A percentile compares a stretch with the other conserved stretches of the same genome.
Conservation (phyloP, 2,888 invertebrate species). For the Drosophila villosipedis region DNA sequence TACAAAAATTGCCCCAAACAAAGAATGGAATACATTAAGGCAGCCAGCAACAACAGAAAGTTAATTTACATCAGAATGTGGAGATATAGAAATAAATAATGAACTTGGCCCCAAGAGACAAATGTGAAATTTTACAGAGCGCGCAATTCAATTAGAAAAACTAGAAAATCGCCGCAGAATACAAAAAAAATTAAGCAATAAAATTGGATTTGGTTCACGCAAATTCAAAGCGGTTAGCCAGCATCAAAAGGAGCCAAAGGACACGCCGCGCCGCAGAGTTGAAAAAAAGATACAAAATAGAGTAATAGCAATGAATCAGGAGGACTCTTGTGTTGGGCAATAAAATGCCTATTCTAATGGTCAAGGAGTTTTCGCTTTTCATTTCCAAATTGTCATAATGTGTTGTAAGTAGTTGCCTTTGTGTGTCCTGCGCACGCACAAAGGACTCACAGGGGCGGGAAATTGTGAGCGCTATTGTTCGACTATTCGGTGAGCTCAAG, state of each 20-base stretch:
- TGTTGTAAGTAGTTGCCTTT: conserved; percentile 77
- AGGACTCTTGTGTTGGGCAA: conserved; percentile 48
- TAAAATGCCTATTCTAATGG: conserved; percentile 63
- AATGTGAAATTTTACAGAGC: conserved; percentile 82
- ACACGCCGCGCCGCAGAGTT: conserved; percentile 45
- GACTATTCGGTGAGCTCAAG: conserved; percentile 47
- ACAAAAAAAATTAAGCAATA: conserved; percentile 85
- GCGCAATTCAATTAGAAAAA: conserved; percentile 71
- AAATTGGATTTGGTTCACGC: conserved; percentile 85
- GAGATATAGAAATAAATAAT: conserved; percentile 73
- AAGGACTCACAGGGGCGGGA: conserved; percentile 49
- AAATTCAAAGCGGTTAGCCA: conserved; percentile 74
- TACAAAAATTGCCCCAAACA: conserved; percentile 30
- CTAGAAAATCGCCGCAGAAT: conserved; percentile 57
- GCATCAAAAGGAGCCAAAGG: conserved; percentile 68
- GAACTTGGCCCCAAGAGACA: conserved; percentile 63
- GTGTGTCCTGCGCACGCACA: conserved; percentile 60
- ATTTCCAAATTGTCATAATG: conserved; percentile 72
- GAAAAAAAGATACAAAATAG: conserved; percentile 58
- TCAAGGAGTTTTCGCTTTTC: conserved; percentile 40
- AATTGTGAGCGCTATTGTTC: conserved; percentile 64
- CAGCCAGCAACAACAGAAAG: conserved; percentile 42
- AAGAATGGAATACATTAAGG: conserved; percentile 13
- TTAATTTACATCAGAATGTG: conserved; percentile 68
- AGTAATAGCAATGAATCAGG: conserved; percentile 79